These are phyloP conservation scores for Heterodera schachtii DNA, from an alignment of 1,140 invertebrate species.

Conservation along the genomic window DNA sequence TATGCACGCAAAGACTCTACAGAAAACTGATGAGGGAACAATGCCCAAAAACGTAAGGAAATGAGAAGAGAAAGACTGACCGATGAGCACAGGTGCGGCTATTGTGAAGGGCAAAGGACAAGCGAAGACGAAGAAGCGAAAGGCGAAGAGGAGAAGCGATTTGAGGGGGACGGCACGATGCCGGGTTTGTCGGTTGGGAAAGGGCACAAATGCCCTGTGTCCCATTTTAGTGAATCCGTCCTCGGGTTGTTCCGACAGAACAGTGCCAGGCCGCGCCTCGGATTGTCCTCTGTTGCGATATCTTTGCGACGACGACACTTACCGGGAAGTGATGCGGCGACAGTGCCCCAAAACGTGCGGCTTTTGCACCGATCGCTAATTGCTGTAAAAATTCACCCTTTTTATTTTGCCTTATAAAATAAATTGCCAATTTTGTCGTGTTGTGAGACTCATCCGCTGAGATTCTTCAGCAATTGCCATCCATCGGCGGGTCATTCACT, in stretches of 20 bases:
- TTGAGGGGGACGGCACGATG: not conserved
- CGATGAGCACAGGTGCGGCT: slow-evolving; percentile 11
- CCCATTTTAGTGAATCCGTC: not conserved
- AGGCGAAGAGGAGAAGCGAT: not conserved
- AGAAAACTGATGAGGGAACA: slow-evolving; percentile 31
- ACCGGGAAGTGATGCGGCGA: slow-evolving; percentile 21
- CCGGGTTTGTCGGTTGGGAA: not conserved
- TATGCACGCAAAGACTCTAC: slow-evolving; percentile 19
- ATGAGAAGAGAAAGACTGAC: too few relatives aligned
- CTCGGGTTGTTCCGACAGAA: slow-evolving; percentile 10
- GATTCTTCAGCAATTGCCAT: too few relatives aligned
- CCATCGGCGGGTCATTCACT: slow-evolving; percentile 47
- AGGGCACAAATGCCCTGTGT: not conserved
- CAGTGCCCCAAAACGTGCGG: slow-evolving; percentile 36
- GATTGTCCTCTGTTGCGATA: slow-evolving; percentile 19
- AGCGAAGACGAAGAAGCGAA: too few relatives aligned
- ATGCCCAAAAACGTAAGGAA: slow-evolving; percentile 30
- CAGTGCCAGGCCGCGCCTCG: not conserved
- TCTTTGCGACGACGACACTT: slow-evolving; percentile 23
- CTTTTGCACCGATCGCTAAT: not conserved
- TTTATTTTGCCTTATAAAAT: too few relatives aligned
- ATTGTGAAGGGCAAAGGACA: not conserved
- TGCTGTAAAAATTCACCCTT: not conserved
- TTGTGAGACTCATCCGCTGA: too few relatives aligned
- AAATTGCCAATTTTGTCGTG: too few relatives aligned